Evolutionary conservation across 2,797 vertebrate species (phyloP).

Genomic region (Anguilla marmorata): DNA sequence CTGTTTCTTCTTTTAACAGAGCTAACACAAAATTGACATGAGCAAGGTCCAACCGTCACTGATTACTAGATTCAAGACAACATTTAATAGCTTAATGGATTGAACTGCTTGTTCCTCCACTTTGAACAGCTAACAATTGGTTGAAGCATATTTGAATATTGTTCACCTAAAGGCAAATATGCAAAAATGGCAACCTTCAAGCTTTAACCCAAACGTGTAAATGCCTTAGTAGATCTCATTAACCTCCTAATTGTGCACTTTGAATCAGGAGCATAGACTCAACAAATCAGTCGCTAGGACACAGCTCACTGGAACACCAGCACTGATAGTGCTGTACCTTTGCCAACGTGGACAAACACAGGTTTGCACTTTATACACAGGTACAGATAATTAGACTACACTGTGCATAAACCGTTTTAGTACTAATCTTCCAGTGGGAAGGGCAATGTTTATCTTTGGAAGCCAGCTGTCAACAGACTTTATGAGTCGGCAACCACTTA

Average conservation of each 20-base stretch:
- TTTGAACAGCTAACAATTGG: background rate
- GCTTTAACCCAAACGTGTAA: background rate
- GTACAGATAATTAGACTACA: background rate
- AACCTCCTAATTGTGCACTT: background rate
- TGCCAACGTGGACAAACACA: background rate
- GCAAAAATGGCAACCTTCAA: background rate
- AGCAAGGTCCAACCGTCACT: background rate
- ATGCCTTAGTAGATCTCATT: background rate
- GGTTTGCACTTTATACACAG: background rate
- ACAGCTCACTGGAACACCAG: background rate
- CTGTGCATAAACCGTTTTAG: background rate
- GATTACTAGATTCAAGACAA: background rate
- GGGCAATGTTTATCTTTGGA: background rate
- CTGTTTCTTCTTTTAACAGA: background rate
- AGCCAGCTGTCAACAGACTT: constrained; percentile 1
- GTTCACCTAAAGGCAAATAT: background rate
- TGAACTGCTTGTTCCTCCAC: background rate
- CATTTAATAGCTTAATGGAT: background rate
- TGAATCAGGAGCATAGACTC: background rate
- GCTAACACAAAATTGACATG: background rate
- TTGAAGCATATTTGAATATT: background rate
- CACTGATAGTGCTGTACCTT: background rate
- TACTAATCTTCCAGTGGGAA: background rate
- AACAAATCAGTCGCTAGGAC: background rate
- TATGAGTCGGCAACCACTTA: background rate